Evolutionary conservation across 2,888 invertebrate genomes (phyloP).

Genomic region (Zele albiditarsus): DNA sequence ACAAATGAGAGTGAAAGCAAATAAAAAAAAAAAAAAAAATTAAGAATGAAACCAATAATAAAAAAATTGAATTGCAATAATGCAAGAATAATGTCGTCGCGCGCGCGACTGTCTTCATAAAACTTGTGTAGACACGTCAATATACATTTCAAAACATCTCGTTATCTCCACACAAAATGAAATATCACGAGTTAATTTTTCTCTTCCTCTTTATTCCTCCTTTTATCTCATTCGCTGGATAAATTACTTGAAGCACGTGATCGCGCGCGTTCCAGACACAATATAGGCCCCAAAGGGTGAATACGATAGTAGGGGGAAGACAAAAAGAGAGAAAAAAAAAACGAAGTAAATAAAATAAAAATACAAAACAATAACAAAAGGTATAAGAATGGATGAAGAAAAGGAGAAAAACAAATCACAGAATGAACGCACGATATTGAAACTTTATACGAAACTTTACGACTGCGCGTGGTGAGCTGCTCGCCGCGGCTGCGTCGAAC

Average conservation of each 20-base stretch:
- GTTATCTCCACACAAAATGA: slow-evolving; percentile 2
- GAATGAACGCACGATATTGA: slow-evolving; percentile 33
- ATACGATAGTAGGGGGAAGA: background rate
- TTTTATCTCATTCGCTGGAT: background rate
- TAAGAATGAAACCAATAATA: background rate
- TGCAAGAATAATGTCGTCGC: background rate
- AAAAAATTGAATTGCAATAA: background rate
- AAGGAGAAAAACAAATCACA: slow-evolving; percentile 28
- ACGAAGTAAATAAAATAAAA: background rate
- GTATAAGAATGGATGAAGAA: background rate
- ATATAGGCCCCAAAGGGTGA: background rate
- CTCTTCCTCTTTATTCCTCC: background rate
- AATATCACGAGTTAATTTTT: background rate
- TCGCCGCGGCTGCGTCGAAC: slow-evolving; percentile 71
- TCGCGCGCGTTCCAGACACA: background rate
- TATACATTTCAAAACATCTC: background rate
- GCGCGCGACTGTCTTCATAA: background rate
- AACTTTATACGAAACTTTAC: slow-evolving; percentile 43
- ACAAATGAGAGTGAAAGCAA: background rate
- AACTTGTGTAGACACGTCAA: background rate
- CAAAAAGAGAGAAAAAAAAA: background rate
- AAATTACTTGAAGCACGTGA: slow-evolving; percentile 3
- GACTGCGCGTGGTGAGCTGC: slow-evolving; percentile 58
- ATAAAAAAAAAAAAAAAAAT: background rate
- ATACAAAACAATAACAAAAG: slow-evolving; percentile 5